A percentile compares a stretch with the other conserved stretches of the same genome.
Evolutionary conservation across 64 coral and sea anemone genomes (phyloP).

Genomic region (Dendrophyllia cribrosa): DNA sequence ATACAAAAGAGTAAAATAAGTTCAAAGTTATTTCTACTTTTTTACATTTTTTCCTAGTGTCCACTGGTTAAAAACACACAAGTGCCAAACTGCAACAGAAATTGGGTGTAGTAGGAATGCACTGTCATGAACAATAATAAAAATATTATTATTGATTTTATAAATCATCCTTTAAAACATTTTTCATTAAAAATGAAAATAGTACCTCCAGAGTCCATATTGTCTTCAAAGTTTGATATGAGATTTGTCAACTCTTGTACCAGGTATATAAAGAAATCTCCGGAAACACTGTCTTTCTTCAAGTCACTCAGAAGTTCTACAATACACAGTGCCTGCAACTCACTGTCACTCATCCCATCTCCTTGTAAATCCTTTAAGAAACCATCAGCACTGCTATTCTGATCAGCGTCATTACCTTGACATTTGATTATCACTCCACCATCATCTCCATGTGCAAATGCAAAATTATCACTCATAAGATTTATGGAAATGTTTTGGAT

Average conservation of each 20-base stretch:
- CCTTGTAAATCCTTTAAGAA: constrained; percentile 37
- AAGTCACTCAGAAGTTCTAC: constrained; percentile 74
- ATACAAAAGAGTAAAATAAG: too few species aligned
- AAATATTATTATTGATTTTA: too few species aligned
- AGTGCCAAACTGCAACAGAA: too few species aligned
- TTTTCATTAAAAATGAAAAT: neutral
- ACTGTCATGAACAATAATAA: too few species aligned
- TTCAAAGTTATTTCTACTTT: too few species aligned
- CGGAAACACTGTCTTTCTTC: constrained; percentile 63
- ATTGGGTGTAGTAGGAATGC: too few species aligned
- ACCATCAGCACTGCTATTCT: constrained; percentile 18
- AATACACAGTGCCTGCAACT: constrained; percentile 75
- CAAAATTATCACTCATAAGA: constrained; percentile 54
- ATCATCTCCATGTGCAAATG: constrained; percentile 78
- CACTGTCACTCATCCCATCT: constrained; percentile 20
- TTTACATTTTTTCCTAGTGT: too few species aligned
- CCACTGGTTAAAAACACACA: too few species aligned
- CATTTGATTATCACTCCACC: constrained; percentile 75
- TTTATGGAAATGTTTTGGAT: neutral
- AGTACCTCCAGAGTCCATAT: constrained; percentile 20
- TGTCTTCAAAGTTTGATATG: constrained; percentile 35
- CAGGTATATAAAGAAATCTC: constrained; percentile 90
- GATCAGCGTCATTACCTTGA: neutral
- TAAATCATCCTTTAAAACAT: too few species aligned
- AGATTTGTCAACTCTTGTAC: constrained; percentile 82